Conservation (phyloP, 2,113 vertebrate species). For the Cyphomyrus plagiostoma region DNA sequence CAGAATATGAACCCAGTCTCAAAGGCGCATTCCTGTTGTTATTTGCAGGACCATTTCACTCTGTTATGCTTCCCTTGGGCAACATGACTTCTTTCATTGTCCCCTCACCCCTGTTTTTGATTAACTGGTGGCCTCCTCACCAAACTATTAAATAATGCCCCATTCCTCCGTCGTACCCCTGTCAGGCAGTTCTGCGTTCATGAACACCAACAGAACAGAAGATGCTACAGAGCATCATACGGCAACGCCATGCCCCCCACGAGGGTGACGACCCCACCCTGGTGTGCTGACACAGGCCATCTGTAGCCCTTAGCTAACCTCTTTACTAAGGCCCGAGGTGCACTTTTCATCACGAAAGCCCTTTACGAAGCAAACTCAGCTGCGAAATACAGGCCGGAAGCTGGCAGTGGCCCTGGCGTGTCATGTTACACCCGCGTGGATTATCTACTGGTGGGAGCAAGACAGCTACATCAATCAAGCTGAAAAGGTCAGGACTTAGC, state of each 20-base stretch:
- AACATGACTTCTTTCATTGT: background rate
- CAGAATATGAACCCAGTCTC: background rate
- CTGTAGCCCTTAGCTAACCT: background rate
- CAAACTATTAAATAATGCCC: background rate
- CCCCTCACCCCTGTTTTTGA: background rate
- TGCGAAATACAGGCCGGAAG: conserved; percentile 34
- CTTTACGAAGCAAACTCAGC: background rate
- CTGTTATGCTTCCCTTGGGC: background rate
- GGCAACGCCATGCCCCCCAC: background rate
- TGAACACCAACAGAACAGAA: background rate
- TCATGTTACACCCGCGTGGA: conserved; percentile 42
- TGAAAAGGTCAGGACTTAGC: conserved; percentile 64
- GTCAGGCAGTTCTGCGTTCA: background rate
- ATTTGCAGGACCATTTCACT: background rate
- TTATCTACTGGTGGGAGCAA: conserved; percentile 47
- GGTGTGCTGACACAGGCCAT: background rate
- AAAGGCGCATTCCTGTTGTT: background rate
- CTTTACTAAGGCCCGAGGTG: background rate
- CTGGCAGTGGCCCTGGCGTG: conserved; percentile 25
- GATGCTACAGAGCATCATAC: background rate
- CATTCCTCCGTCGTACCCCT: background rate
- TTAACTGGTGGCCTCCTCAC: background rate
- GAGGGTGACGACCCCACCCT: background rate
- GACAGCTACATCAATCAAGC: conserved; percentile 62
- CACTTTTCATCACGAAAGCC: background rate